A percentile compares a stretch with the other conserved stretches of the same genome.
Conservation (phyloP, 2,797 vertebrate species). For the Oceanodroma leucorhoa region DNA sequence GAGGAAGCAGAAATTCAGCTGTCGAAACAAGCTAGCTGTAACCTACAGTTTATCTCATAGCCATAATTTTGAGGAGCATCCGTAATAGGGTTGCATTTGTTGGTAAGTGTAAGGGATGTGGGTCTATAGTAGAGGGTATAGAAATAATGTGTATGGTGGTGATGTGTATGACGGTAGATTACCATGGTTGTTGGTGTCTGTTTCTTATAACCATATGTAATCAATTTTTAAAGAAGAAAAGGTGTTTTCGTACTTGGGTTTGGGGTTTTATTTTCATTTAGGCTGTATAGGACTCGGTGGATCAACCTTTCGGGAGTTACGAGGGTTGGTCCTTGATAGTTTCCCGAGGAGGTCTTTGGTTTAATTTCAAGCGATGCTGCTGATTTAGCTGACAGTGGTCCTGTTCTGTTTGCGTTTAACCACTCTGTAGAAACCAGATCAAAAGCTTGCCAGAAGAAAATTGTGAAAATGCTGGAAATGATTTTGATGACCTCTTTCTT, state of each 20-base stretch:
- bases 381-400: neutral
- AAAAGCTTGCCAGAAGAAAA: conserved; percentile 22
- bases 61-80: neutral
- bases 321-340: neutral
- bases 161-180: neutral
- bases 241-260: neutral
- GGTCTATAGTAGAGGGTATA: neutral
- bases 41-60: neutral
- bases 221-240: neutral
- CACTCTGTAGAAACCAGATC: neutral
- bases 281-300: neutral
- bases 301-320: neutral
- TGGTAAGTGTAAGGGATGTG: neutral
- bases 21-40: neutral
- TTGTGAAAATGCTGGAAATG: conserved; percentile 61
- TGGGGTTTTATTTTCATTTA: neutral
- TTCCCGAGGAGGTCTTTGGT: neutral
- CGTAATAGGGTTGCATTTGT: neutral
- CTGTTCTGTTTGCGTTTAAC: neutral
- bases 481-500: conserved; percentile 54
- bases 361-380: neutral
- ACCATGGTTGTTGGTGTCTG: neutral
- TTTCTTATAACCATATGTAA: neutral
- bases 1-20: neutral
- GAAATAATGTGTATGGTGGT: neutral